Evolutionary conservation across 2,888 invertebrate species (phyloP).

Genomic region (Epiblema foenella): DNA sequence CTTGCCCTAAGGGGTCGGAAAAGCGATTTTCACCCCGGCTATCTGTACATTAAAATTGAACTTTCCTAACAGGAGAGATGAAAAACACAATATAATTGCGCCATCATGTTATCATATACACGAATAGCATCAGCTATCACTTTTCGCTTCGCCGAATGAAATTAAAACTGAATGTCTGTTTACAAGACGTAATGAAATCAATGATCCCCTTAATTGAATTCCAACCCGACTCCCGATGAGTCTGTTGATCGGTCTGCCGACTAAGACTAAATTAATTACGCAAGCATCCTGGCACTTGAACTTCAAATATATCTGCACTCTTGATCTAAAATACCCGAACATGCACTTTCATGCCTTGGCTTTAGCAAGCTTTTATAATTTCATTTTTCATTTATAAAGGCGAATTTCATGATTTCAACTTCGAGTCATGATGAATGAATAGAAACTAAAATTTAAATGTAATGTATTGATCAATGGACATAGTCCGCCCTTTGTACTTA

Average conservation of each 20-base stretch:
- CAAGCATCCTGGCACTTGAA: slow-evolving; percentile 20
- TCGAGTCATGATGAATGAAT: too few relatives aligned
- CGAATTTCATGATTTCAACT: too few relatives aligned
- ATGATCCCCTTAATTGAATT: slow-evolving; percentile 69
- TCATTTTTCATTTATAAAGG: too few relatives aligned
- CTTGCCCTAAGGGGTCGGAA: too few relatives aligned
- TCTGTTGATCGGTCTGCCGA: slow-evolving; percentile 37
- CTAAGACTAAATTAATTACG: slow-evolving; percentile 41
- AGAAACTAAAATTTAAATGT: too few relatives aligned
- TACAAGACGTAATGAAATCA: slow-evolving; percentile 62
- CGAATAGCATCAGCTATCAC: neutral
- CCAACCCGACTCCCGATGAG: slow-evolving; percentile 49
- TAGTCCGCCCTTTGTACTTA: too few relatives aligned
- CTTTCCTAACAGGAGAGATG: too few relatives aligned
- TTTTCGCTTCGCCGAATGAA: slow-evolving; percentile 43
- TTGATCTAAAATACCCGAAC: neutral
- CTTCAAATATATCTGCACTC: neutral
- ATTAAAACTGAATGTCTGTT: slow-evolving; percentile 62
- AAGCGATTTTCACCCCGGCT: too few relatives aligned
- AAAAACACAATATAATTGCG: too few relatives aligned
- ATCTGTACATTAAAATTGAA: too few relatives aligned
- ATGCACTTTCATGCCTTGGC: neutral
- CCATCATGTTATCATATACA: neutral
- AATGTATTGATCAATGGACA: too few relatives aligned
- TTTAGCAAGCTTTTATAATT: too few relatives aligned